Conservation (phyloP, 2,113 vertebrate species). For the Ascaphus truei region DNA sequence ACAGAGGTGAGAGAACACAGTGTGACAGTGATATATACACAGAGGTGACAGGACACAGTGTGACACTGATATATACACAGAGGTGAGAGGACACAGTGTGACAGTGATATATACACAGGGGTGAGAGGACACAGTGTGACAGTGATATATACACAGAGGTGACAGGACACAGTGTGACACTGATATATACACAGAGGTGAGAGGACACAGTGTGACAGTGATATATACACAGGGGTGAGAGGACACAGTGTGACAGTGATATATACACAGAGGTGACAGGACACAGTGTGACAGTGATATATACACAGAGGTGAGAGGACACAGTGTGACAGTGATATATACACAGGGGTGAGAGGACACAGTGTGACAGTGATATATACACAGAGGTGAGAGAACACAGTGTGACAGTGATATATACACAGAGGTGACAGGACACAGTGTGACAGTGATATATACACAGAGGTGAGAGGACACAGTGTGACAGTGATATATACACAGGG, state of each 20-base stretch:
- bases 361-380: conserved; percentile 30
- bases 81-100: no score
- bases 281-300: background rate
- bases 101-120: no score
- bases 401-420: no score
- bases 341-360: background rate
- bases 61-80: conserved; percentile 43
- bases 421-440: background rate
- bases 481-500: no score
- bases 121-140: background rate
- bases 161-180: background rate
- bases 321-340: no score
- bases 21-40: no score
- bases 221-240: no score
- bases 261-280: conserved; percentile 52
- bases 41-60: background rate
- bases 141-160: conserved; percentile 50
- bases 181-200: conserved; percentile 54
- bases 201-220: no score
- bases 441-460: conserved; percentile 43
- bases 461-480: no score
- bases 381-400: conserved; percentile 60
- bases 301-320: conserved; percentile 60
- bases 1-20: conserved; percentile 60
- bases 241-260: background rate